Evolutionary conservation across 2,113 vertebrate species (phyloP), one percentile per base, ranked within the genome.

Genomic region (Elachura formosa): DNA sequence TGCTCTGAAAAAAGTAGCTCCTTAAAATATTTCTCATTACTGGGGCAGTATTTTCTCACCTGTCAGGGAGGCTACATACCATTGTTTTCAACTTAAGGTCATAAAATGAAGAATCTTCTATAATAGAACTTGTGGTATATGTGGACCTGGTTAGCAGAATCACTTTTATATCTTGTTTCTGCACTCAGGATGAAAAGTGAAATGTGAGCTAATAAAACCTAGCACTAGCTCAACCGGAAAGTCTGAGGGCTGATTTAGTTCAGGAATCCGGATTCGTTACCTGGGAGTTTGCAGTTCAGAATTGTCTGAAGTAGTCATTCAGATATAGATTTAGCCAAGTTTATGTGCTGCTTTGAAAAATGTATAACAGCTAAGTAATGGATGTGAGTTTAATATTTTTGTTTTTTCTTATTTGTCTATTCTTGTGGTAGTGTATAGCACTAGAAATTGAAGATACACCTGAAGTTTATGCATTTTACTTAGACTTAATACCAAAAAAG

Each of bases 251-350:
- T 73, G 28, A 87, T 92, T 89, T 52, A 87, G 91, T 74, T 82
- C 63, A 91, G 34, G 79, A 87, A 72, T 88, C 59, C 73, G 38
- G 75, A 80, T 62, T 71, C 71, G 79, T 88, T 45, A 76, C 25
- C 77, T 91, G 56, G 67, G 29, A 77, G 23, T 52, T 5, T 48
- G 46, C 19, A 82, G 26, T 73, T 88, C 59, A 93, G 24, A 18
- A 84, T 24, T 87, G 19, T 84, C 66, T 92, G n/a, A 87, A 75
- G 16, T 89, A 94, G 73, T 94, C 94, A 82, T 73, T 91, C 74
- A 81, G n/a, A 79, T 15, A 69, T 20, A 80, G 33, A 48, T 84
- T 81, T 89, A 87, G 21, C 14, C 36, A 71, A 26, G 25, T 49
- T 56, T 83, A 61, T 58, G 49, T 49, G 46, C 67, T 94, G 21